Base-by-base conservation (phyloP, 2,888 invertebrate species). In the Macrophya alboannulata region DNA sequence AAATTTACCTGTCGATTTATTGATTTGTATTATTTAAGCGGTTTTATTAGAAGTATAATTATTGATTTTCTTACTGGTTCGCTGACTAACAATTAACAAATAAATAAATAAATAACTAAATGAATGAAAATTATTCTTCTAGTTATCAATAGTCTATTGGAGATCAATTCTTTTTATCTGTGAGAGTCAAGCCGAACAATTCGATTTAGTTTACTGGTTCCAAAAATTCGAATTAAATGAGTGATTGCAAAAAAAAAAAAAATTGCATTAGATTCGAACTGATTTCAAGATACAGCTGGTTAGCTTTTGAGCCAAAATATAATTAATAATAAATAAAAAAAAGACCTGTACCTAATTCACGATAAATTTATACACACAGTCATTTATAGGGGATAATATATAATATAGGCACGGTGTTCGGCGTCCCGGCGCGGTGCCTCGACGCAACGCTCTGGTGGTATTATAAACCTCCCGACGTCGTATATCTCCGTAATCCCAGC, bases 401-500 rank as follows among this genome's bases (percentile, higher is more conserved):
- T 62, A 62, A 62, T 62, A 62, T 21, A 62, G 25, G 62, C 62
- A 12, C 68, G 37, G 17, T 17, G 68, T 68, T 68, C 68, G 68
- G 68, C 37, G 37, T 68, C 68, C 37, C 37, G 37, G 68, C 17
- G 4, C 37, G 37, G 68, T 10, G 4, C 37, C 68, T 68, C 37
- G 31, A 37, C 45, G 51, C 37, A 12, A 17, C 17, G 68, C 31
- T 68, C 15, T 48, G 48, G 77, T 37, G 51, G 51, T 77, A 77
- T 77, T 77, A 77, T 77, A 55, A 77, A 77, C 77, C 77, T 45
- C 21, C 43, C 10, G 45, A 45, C 43, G 86, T 84, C 84, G 84
- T 88, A 88, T 86, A 88, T 88, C 87, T 86, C 86, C 87, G 86
- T 88, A 89, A 88, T 88, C 86, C 88, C 85, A 86, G 86, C 86